Conservation (phyloP, 2,888 invertebrate species). For the Tipula unca region DNA sequence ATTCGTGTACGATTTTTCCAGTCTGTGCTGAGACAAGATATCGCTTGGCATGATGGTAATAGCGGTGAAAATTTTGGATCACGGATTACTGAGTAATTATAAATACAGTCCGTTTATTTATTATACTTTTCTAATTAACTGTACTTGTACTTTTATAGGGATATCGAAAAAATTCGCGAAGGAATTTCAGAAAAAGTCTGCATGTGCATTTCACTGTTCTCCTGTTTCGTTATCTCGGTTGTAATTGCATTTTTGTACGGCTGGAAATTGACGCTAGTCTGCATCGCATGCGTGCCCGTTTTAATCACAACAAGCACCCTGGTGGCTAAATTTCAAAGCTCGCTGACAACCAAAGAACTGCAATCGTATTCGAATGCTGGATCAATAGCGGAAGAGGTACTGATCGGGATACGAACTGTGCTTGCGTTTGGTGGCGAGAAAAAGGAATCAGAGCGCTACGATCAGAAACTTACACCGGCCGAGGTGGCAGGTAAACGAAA, state of each 20-base stretch:
- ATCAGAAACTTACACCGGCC: constrained; percentile 51
- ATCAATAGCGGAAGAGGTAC: constrained; percentile 65
- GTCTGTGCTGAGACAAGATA: constrained; percentile 60
- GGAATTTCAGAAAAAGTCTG: constrained; percentile 80
- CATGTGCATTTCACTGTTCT: constrained; percentile 59
- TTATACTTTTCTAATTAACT: background rate
- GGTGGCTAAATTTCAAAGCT: constrained; percentile 64
- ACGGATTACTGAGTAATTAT: constrained; percentile 60
- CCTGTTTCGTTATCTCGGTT: constrained; percentile 57
- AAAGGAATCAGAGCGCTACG: constrained; percentile 58
- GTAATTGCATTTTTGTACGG: constrained; percentile 69
- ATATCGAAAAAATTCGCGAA: constrained; percentile 70
- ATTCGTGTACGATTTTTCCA: constrained; percentile 53
- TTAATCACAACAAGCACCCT: constrained; percentile 65
- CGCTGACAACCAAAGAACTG: constrained; percentile 55
- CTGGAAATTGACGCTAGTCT: constrained; percentile 78
- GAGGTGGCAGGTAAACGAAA: constrained; percentile 54
- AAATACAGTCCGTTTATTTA: background rate
- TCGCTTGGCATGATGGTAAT: constrained; percentile 64
- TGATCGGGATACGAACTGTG: constrained; percentile 65
- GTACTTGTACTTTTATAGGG: constrained; percentile 44
- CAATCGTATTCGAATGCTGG: constrained; percentile 70
- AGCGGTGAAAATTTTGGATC: constrained; percentile 64
- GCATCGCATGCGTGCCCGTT: constrained; percentile 68
- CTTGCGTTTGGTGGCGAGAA: constrained; percentile 70